Evolutionary conservation across 92 coral and sea anemone genomes (phyloP).

Genomic region (Porites cylindrica): DNA sequence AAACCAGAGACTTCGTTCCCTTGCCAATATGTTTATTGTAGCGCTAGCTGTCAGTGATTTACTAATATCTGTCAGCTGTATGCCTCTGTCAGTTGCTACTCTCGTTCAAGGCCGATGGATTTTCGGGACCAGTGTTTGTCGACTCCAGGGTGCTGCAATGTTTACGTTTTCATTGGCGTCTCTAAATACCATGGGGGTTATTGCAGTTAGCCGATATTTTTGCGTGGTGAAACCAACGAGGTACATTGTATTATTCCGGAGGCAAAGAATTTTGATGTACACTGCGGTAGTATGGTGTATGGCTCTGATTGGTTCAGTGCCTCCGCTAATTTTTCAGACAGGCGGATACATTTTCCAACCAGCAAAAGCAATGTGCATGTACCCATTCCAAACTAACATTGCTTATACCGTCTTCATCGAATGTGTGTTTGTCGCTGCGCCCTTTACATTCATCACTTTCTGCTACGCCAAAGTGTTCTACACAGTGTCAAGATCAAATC

Average conservation of each 20-base stretch:
- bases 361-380: constrained; percentile 75
- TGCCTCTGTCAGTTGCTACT: constrained; percentile 71
- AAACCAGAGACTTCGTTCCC: constrained; percentile 64
- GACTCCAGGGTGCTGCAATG: constrained; percentile 61
- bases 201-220: constrained; percentile 72
- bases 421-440: constrained; percentile 51
- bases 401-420: constrained; percentile 64
- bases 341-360: constrained; percentile 71
- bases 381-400: constrained; percentile 67
- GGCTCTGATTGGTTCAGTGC: constrained; percentile 63
- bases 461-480: constrained; percentile 66
- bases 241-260: constrained; percentile 45
- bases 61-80: constrained; percentile 65
- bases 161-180: constrained; percentile 63
- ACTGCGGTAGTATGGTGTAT: constrained; percentile 45
- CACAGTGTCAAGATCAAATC: constrained; percentile 55
- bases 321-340: constrained; percentile 51
- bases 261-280: constrained; percentile 34
- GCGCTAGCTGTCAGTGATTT: constrained; percentile 77
- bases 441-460: constrained; percentile 48
- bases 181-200: constrained; percentile 74
- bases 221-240: constrained; percentile 51
- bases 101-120: constrained; percentile 56
- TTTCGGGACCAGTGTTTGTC: constrained; percentile 50
- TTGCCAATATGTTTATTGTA: constrained; percentile 65